These are phyloP conservation scores for Melanocharis versteri DNA, from an alignment of 2,113 vertebrate species.

Conservation along the genomic window DNA sequence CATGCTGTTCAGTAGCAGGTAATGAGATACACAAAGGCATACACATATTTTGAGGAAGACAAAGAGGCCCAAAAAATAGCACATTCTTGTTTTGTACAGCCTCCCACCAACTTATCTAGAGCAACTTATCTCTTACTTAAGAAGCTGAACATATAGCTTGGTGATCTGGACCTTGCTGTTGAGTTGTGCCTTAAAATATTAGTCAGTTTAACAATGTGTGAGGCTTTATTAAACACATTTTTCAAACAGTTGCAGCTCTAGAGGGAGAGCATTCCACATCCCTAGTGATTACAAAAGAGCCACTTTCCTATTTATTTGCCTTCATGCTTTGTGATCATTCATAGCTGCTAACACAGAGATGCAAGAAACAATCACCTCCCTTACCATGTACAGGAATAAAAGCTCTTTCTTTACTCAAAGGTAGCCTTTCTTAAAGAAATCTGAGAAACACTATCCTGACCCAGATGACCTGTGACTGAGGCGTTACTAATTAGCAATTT, in stretches of 20 bases:
- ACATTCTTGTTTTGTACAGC: background rate
- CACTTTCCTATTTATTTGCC: background rate
- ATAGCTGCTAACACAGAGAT: background rate
- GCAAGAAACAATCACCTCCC: background rate
- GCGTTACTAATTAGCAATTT: background rate
- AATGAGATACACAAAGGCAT: background rate
- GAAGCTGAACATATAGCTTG: background rate
- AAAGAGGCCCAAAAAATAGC: background rate
- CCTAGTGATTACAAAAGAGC: background rate
- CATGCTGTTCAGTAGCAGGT: background rate
- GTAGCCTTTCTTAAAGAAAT: background rate
- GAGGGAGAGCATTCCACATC: background rate
- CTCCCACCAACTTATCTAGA: background rate
- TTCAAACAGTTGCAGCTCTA: background rate
- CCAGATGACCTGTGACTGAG: background rate
- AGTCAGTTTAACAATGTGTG: background rate
- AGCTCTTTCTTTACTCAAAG: background rate
- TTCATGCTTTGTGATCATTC: background rate
- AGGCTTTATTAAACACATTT: conserved; percentile 30
- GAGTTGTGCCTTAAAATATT: background rate
- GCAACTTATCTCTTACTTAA: background rate
- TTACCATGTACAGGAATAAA: background rate
- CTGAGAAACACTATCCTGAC: background rate
- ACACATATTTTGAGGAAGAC: background rate
- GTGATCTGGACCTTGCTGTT: background rate